Percentiles rank a stretch among this genome's conserved stretches.
These are phyloP conservation scores for Drosophila elegans DNA, from an alignment of 1,140 invertebrate genomes.

Conservation along the genomic window DNA sequence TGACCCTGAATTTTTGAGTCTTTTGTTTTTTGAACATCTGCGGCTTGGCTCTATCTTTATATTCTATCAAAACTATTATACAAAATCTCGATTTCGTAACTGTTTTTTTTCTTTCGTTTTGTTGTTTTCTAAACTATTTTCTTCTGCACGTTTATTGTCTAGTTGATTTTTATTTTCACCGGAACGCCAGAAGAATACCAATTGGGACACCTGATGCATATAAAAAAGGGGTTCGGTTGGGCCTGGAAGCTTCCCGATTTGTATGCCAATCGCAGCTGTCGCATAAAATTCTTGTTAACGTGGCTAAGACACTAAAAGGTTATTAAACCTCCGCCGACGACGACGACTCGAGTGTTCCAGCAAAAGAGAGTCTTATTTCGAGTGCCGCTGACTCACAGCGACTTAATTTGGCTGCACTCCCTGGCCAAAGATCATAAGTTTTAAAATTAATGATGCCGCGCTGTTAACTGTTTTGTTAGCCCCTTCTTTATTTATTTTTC, in stretches of 20 bases:
- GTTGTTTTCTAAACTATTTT: conserved; percentile 3
- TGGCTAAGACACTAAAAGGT: conserved; percentile 73
- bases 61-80: conserved; percentile 33
- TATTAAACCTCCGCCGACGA: conserved; percentile 67
- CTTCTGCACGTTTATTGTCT: conserved; percentile 45
- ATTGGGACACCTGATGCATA: conserved; percentile 55
- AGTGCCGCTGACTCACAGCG: conserved; percentile 52
- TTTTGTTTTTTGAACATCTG: conserved; percentile 29
- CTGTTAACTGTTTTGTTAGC: conserved; percentile 43
- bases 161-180: conserved; percentile 78
- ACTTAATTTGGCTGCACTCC: conserved; percentile 27
- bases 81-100: conserved; percentile 77
- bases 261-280: conserved; percentile 44
- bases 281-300: conserved; percentile 79
- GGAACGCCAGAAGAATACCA: conserved; percentile 58
- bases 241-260: conserved; percentile 40
- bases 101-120: conserved; percentile 37
- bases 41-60: conserved; percentile 3
- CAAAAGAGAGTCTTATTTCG: conserved; percentile 25
- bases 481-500: conserved; percentile 2
- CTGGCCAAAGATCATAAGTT: conserved; percentile 47
- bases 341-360: conserved; percentile 55
- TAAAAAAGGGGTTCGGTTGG: conserved; percentile 22
- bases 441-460: conserved; percentile 70
- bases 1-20: conserved; percentile 50